Conservation (phyloP, 2,113 vertebrate species). For the Tympanuchus pallidicinctus region DNA sequence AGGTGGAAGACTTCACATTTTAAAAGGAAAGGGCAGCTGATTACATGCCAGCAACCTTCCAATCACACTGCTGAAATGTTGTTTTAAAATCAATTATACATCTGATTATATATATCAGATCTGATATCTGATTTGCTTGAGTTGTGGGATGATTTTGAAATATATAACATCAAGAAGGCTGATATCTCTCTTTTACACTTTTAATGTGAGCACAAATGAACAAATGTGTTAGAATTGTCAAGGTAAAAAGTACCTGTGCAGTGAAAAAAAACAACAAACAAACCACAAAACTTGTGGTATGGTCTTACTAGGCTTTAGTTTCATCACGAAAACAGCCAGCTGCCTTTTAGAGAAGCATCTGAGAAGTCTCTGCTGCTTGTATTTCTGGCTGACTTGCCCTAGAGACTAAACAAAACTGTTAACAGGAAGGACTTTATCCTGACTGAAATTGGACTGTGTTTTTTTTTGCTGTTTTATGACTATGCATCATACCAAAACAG, state of each 20-base stretch:
- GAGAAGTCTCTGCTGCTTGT: background rate
- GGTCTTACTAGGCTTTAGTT: background rate
- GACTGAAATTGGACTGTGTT: background rate
- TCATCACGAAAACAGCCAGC: background rate
- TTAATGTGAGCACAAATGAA: background rate
- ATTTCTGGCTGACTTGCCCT: background rate
- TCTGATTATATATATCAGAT: too few species aligned
- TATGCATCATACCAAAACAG: background rate
- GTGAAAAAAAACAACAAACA: background rate
- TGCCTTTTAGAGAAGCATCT: background rate
- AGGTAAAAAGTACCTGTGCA: background rate
- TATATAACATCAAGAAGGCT: background rate
- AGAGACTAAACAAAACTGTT: background rate
- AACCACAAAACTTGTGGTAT: background rate
- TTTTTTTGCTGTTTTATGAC: background rate
- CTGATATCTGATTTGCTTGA: background rate
- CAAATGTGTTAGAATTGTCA: background rate
- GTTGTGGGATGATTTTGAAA: background rate
- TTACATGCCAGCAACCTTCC: background rate
- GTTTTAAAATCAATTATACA: background rate
- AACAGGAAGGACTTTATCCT: background rate
- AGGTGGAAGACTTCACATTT: slow-evolving; percentile 4
- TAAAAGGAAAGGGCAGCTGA: background rate
- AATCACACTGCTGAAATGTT: background rate
- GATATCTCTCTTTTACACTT: background rate